Percentiles rank a stretch among this genome's conserved stretches.
Evolutionary conservation across 2,113 vertebrate genomes (phyloP).

Genomic region (Alouatta palliata): DNA sequence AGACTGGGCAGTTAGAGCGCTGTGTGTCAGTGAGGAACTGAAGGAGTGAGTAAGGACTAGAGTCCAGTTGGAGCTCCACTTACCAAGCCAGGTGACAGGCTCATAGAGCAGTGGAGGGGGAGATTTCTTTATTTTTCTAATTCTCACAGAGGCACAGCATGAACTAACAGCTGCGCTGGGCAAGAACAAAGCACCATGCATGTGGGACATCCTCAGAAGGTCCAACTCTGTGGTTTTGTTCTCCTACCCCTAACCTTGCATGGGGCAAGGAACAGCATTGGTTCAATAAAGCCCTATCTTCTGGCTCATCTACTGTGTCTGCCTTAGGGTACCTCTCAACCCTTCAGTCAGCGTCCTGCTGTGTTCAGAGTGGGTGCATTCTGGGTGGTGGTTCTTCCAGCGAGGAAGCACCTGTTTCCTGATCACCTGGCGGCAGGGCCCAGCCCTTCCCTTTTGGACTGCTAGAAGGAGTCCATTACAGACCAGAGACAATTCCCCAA

Average conservation of each 20-base stretch:
- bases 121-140: not conserved
- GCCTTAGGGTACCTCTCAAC: not conserved
- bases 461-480: not conserved
- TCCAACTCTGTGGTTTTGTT: not conserved
- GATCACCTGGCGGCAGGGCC: not conserved
- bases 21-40: accelerated
- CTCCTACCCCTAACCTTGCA: not conserved
- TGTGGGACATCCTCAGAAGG: not conserved
- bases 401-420: conserved; percentile 75
- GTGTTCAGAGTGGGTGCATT: conserved; percentile 27
- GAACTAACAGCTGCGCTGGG: not conserved
- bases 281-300: not conserved
- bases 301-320: not conserved
- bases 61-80: too few species aligned
- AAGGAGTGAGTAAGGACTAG: too few species aligned
- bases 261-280: not conserved
- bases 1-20: accelerated
- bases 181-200: not conserved
- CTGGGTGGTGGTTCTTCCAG: not conserved
- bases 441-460: not conserved
- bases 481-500: not conserved
- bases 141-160: not conserved
- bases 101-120: not conserved
- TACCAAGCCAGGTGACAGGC: too few species aligned
- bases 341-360: not conserved